Base-by-base conservation (phyloP, 2,797 vertebrate species). In the Halcyon chelicuti region DNA sequence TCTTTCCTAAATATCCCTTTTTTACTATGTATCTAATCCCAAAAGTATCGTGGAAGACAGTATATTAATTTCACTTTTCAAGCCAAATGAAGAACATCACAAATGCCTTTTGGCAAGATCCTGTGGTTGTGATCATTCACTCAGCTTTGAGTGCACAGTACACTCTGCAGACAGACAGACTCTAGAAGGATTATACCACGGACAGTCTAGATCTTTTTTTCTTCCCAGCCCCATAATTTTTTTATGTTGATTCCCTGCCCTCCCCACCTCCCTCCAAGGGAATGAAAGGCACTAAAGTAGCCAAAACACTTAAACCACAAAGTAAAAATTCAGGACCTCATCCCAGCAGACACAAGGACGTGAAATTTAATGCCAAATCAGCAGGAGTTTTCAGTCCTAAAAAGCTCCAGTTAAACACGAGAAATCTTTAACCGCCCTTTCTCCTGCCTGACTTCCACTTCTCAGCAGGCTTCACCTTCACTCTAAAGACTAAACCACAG, bases 401-500 rank as follows among this genome's bases (percentile, higher is more conserved):
- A 94, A 91, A 75, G 14, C 37, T 83, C 11, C 1, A 4, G n/a
- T 42, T 72, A 83, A 88, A 58, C 47, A 60, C 75, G 33, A 61
- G 5, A 75, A 60, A 6, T 5, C 83, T 91, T 93, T 79, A 71
- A 42, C 47, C 42, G 60, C 28, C 51, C 29, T 95, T 88, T 83
- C 66, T 72, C 61, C 58, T 23, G 31, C 31, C 26, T 85, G 66
- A 37, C 62, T 93, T 90, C 25, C 10, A 79, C 73, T 96, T 90
- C 83, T 79, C 77, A 90, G 55, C 46, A 83, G 88, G 51, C 46
- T 73, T 62, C 73, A 82, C 83, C 77, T 76, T 74, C 66, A 44
- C 71, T 93, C 94, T 76, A 39, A 95, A 71, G 77, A 63, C 77
- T 90, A 87, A 90, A 82, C 46, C 42, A 87, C 39, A 88, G 77